Evolutionary conservation across 2,797 vertebrate genomes (phyloP).

Genomic region (Thripadectes ignobilis): DNA sequence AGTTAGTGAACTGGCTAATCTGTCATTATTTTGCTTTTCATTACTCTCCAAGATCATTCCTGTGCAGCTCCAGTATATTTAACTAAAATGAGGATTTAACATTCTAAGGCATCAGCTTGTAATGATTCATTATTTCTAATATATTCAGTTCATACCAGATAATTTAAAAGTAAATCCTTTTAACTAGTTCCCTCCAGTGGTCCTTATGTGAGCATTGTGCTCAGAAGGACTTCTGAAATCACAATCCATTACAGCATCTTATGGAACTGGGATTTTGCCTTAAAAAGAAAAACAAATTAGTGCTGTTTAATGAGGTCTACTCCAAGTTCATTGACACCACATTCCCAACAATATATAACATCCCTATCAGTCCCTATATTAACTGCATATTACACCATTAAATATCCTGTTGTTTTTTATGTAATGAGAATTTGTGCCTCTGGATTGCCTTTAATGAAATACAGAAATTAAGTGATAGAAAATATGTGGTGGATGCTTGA

Average conservation of each 20-base stretch:
- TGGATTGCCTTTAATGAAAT: background rate
- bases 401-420: background rate
- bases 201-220: constrained; percentile 16
- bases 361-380: background rate
- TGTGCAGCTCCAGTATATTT: constrained; percentile 60
- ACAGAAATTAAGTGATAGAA: background rate
- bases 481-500: background rate
- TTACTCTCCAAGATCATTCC: constrained; percentile 58
- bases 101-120: constrained; percentile 60
- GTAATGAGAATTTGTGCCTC: background rate
- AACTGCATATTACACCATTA: background rate
- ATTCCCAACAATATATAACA: background rate
- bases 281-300: constrained; percentile 6
- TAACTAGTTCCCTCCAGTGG: constrained; percentile 65
- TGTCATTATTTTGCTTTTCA: constrained; percentile 73
- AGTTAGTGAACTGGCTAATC: constrained; percentile 73
- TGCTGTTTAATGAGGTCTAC: constrained; percentile 9
- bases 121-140: constrained; percentile 75
- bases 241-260: background rate
- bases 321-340: background rate
- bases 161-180: constrained; percentile 67
- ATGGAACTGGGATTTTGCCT: constrained; percentile 9
- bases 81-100: constrained; percentile 71
- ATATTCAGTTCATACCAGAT: constrained; percentile 64
- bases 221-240: constrained; percentile 11